Evolutionary conservation across 2,888 invertebrate genomes (phyloP), one percentile per base, ranked within the genome.

Genomic region (Geophilus truncorum): DNA sequence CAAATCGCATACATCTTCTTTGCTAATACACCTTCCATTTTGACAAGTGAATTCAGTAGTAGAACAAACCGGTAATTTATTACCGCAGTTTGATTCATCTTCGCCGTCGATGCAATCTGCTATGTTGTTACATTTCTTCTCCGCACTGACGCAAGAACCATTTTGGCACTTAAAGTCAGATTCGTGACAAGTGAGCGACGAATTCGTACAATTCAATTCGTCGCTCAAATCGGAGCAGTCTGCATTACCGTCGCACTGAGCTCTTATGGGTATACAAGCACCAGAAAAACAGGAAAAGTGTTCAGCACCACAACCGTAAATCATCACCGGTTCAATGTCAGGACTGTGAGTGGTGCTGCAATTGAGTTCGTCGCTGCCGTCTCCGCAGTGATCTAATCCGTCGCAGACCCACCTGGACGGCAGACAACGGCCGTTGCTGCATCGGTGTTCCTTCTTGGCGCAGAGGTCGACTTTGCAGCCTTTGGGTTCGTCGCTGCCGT

Each of bases 401-500:
- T 85, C 83, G 81, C 85, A 85, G 28, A 83, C 83, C 4, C 81
- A 36, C 5, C 75, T 7, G 28, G 78, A 80, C 78, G 83, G 80
- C 57, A 86, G 82, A 82, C 86, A 86, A 30, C 86, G 82, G 21
- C 86, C 85, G 80, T 85, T 86, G 40, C 83, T 83, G 82, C 81
- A 84, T n/a, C 83, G 83, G 76, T 83, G 82, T 40, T 84, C 83
- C 21, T 81, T 79, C 3, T 79, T 78, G 34, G 81, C 75, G 40
- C 84, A 84, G 23, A 40, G 51, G 34, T 75, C n/a, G 4, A 83
- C 84, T 34, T 82, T 83, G 84, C 91, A 91, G 32, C 90, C 90
- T 80, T 87, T 86, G 0, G 90, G 90, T 87, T 93, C 93, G 85
- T 93, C 93, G 2, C 91, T 91, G 82, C 88, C 88, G 84, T 93